Evolutionary conservation across 2,888 invertebrate species (phyloP), one percentile per base, ranked within the genome.

Genomic region (Aporophyla nigra): DNA sequence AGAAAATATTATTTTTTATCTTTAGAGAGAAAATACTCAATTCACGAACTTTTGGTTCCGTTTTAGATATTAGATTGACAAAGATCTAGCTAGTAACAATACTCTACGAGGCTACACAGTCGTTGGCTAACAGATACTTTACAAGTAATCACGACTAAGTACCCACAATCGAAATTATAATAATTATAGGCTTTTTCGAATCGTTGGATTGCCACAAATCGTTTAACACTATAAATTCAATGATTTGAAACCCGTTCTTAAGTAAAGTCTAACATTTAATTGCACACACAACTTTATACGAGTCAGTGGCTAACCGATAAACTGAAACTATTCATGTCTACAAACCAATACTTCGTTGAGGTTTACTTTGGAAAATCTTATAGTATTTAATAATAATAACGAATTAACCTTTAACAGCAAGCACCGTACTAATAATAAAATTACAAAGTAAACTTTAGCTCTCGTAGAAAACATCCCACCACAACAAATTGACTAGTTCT

Each of bases 401-500:
- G 87, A 94, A 94, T 92, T 92, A 93, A 94, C 90, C 88, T 92
- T 93, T 93, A 94, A 94, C 94, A 95, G 93, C 92, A 95, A 96
- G 96, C 96, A 96, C 96, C 96, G 94, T 92, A 94, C 94, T 94
- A 95, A 93, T 93, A 93, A 92, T 93, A 91, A 91, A 94, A 91
- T 93, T 92, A 92, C 90, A 93, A 94, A 94, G 93, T 93, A 91
- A 94, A 93, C 92, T 91, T 92, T 92, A 95, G 93, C 92, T 94
- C 93, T 94, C 92, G 93, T 96, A 96, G 96, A 95, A 96, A 96
- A 95, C 91, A 90, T 94, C 90, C 90, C 95, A 95, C 95, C 95
- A 95, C 94, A 95, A 94, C 94, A 95, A 96, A 96, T 96, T 96
- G 95, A 96, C 96, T 96, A 96, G 95, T 92, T 93, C 96, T 96